Evolutionary conservation across 2,888 invertebrate genomes (phyloP), one percentile per base, ranked within the genome.

Genomic region (Acleris sparsana): DNA sequence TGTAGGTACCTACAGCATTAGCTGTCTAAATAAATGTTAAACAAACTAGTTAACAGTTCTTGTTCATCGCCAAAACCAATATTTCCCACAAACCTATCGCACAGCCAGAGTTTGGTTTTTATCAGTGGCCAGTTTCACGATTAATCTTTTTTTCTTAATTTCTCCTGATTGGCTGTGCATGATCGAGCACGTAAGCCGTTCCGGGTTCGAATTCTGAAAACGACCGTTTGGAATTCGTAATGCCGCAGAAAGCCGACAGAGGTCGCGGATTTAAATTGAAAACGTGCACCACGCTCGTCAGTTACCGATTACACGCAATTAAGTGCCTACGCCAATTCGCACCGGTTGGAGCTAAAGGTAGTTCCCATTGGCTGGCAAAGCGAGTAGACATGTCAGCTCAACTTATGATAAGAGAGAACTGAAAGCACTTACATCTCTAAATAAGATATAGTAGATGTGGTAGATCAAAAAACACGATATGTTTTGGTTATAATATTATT

Each of bases 241-340:
- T 72, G 66, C 69, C 53, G 59, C 66, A 63, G 69, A 65, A 61
- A 58, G 69, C 68, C 62, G 44, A 61, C 66, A 70, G 64, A 72
- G 73, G 70, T 75, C 72, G 64, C 69, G 69, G 73, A 67, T 62
- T 71, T 71, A 76, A 76, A 84, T 83, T 81, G 83, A 83, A 87
- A 84, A 80, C 87, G 86, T 87, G 88, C 76, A 74, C 73, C 74
- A 82, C 80, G 84, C 79, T 81, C 73, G 73, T 81, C 80, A 77
- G 70, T 74, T 71, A 70, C 71, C 80, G 80, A 85, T 87, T 84
- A 83, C 78, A 78, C 73, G 81, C 81, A 79, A 80, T 83, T 83
- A 83, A 77, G 73, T 73, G 78, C 74, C 70, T 70, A 68, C 59
- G 66, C 70, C 73, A 74, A 78, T 76, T 76, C 74, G 77, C 71